phyloP scores from a whole-genome alignment of 2,797 vertebrate species.

The Spheniscus humboldti region DNA sequence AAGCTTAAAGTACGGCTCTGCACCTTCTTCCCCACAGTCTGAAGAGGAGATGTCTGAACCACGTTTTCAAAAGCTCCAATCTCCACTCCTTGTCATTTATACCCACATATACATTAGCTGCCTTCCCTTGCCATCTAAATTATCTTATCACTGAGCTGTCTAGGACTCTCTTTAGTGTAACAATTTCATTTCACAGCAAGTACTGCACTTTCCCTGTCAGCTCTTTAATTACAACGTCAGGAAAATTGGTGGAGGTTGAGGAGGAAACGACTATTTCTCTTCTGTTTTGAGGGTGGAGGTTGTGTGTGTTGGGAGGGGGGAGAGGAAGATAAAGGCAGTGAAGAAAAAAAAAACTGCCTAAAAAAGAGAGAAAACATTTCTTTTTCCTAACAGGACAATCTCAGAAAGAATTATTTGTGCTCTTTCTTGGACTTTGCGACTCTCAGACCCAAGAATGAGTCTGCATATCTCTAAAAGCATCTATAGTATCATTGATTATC shows the following conservation, averaged over 20 bases:
- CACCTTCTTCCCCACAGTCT: slow-evolving; percentile 49
- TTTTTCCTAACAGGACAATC: neutral
- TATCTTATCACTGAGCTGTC: slow-evolving; percentile 76
- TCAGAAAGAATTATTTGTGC: neutral
- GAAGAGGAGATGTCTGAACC: neutral
- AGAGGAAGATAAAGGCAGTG: neutral
- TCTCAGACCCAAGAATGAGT: neutral
- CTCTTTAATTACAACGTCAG: slow-evolving; percentile 61
- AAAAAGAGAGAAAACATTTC: neutral
- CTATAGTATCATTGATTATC: neutral
- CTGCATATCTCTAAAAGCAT: neutral
- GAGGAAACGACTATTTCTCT: slow-evolving; percentile 32
- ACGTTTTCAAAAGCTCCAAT: slow-evolving; percentile 17
- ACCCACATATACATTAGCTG: slow-evolving; percentile 56
- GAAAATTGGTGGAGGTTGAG: slow-evolving; percentile 60
- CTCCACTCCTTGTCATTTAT: slow-evolving; percentile 62
- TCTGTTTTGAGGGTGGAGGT: neutral
- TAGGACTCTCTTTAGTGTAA: slow-evolving; percentile 56
- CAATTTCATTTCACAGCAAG: slow-evolving; percentile 66
- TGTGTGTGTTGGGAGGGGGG: neutral
- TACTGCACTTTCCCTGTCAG: slow-evolving; percentile 62
- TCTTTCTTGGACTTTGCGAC: neutral
- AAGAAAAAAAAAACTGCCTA: neutral
- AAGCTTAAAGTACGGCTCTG: neutral
- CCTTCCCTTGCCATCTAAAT: slow-evolving; percentile 68